phyloP scores from a whole-genome alignment of 2,113 vertebrate genomes.

The Onychorhynchus coronatus region DNA sequence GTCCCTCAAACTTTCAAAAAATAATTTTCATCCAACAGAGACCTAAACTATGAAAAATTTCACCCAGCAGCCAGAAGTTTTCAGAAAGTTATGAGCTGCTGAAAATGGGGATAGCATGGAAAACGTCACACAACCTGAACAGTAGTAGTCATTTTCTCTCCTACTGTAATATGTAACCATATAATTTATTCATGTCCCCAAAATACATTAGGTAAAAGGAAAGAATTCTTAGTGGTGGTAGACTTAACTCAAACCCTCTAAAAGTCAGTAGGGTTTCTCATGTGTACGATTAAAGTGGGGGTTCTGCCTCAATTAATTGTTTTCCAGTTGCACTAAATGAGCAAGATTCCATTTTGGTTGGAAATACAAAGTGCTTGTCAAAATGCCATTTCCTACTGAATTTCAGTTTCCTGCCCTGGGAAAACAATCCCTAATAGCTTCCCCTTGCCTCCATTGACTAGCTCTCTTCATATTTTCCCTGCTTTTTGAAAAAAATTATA shows the following conservation, averaged over 20 bases:
- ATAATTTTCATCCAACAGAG: not conserved
- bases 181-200: conserved; percentile 51
- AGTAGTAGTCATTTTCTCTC: conserved; percentile 21
- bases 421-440: conserved; percentile 44
- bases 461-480: not conserved
- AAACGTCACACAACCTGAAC: conserved; percentile 26
- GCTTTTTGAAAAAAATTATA: not conserved
- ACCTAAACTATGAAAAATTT: not conserved
- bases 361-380: conserved; percentile 54
- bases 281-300: not conserved
- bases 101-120: not conserved
- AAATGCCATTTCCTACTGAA: conserved; percentile 52
- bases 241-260: not conserved
- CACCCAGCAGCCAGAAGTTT: not conserved
- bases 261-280: not conserved
- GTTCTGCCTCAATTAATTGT: not conserved
- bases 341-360: not conserved
- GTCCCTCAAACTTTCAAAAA: not conserved
- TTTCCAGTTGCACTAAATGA: conserved; percentile 19
- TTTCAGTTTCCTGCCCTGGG: conserved; percentile 27
- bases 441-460: not conserved
- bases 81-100: conserved; percentile 21
- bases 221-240: not conserved
- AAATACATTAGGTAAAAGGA: not conserved
- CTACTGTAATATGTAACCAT: not conserved